Evolutionary conservation across 2,888 invertebrate species (phyloP), one percentile per base, ranked within the genome.

Genomic region (Auanema sp.): DNA sequence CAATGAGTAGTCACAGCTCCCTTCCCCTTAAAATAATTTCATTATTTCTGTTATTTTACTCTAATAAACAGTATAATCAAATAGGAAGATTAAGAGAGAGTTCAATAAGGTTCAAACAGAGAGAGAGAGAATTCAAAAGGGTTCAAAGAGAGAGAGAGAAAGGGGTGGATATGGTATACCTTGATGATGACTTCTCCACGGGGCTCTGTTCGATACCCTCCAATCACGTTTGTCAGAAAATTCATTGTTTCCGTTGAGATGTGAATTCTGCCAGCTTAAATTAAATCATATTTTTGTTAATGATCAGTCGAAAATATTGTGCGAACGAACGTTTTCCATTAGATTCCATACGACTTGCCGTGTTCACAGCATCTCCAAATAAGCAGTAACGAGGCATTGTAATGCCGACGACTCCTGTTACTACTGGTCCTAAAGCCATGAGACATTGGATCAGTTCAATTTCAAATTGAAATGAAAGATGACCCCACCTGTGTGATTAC

Each of bases 131-230:
- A 53, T 5, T 8, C 6, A 16, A 1, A 53, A 53, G 25, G 14
- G 6, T 16, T 54, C 1, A 23, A 21, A 25, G n/a, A 21, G 23
- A 14, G n/a, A n/a, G n/a, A n/a, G n/a, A n/a, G n/a, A n/a, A n/a
- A n/a, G n/a, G n/a, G n/a, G n/a, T n/a, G n/a, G n/a, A n/a, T n/a
- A n/a, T n/a, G n/a, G n/a, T n/a, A n/a, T 42, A 72, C 79, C 62
- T 79, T 79, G 33, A 81, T 75, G 25, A 81, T 76, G 8, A 81
- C 78, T 62, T 81, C 81, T 50, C 81, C 81, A 44, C 81, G 61
- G 10, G 68, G 61, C 49, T 81, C 80, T 18, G 79, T 81, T 18
- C 62, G 64, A 57, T 81, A 81, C 1, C 81, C 81, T 25, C 79
- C 81, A 58, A 80, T 79, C 1, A 72, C 61, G 47, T 77, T 63